A percentile compares a stretch with the other conserved stretches of the same genome.
These are phyloP conservation scores for Gymnothorax reevesii DNA, from an alignment of 2,797 vertebrate genomes.

Conservation along the genomic window DNA sequence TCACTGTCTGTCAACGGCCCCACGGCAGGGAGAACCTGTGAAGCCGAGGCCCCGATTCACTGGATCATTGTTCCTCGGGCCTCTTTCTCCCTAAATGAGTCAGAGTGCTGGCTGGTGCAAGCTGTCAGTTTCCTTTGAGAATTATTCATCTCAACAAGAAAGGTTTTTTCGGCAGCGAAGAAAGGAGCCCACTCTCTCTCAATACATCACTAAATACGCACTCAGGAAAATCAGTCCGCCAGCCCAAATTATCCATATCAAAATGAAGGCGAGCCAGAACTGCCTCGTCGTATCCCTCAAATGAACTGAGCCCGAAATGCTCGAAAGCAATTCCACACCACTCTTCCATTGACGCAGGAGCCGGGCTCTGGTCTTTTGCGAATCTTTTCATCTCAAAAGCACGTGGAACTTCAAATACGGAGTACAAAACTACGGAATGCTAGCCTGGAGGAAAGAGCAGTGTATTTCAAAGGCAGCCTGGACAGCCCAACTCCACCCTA, in stretches of 20 bases:
- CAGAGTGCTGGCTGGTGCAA: not conserved
- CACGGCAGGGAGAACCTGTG: not conserved
- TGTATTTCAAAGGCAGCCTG: not conserved
- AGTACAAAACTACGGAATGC: not conserved
- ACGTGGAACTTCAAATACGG: not conserved
- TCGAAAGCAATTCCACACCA: not conserved
- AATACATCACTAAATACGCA: not conserved
- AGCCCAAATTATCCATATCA: not conserved
- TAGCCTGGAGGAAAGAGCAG: not conserved
- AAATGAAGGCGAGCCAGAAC: not conserved
- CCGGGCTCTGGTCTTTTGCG: not conserved
- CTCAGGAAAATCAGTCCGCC: not conserved
- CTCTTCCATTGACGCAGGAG: not conserved
- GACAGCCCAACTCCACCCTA: not conserved
- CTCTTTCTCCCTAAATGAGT: not conserved
- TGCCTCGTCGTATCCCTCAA: not conserved
- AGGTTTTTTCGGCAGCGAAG: not conserved
- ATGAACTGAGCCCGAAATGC: not conserved
- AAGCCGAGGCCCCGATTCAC: not conserved
- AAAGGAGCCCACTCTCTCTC: not conserved
- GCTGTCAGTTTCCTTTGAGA: not conserved
- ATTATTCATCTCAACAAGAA: conserved; percentile 14
- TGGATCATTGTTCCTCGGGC: not conserved
- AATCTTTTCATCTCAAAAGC: not conserved
- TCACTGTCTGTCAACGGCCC: not conserved